Evolutionary conservation across 2,888 invertebrate genomes (phyloP), one percentile per base, ranked within the genome.

Genomic region (Andricus curvator): DNA sequence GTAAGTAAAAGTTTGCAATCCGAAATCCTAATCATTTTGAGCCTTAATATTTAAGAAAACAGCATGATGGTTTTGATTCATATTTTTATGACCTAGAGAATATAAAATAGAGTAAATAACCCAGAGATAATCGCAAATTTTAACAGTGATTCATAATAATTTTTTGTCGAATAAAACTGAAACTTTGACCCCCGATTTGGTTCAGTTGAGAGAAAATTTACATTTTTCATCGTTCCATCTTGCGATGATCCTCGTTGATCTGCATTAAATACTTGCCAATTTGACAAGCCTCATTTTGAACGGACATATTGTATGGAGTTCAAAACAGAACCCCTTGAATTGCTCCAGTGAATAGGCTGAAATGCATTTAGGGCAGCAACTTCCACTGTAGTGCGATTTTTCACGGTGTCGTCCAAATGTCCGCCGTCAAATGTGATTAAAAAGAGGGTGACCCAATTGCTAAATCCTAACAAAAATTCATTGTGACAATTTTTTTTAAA

Each of bases 211-310:
- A 13, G 25, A 15, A 15, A 25, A 62, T 62, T 62, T 62, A 62
- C 62, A 62, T 25, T 80, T 84, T 84, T 82, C 77, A 78, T 62
- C 79, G 79, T 80, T 85, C 81, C 84, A 85, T 86, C 79, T 81
- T 82, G 82, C 82, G 88, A 87, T 86, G 81, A 87, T 84, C 86
- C 85, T 86, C 85, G 86, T 86, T 88, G 88, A 88, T 88, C 84
- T 86, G 86, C 85, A 86, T 90, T 86, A 88, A 90, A 90, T 89
- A 89, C 88, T 87, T 82, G 84, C 77, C 85, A 84, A 90, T 90
- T 90, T 86, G 90, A 84, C 85, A 86, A 86, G 89, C 86, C 86
- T 88, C 90, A 86, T 89, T 86, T 87, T 74, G 84, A 86, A 80
- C 79, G 86, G 86, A 85, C 84, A 85, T 81, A 83, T 83, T 84